Evolutionary conservation across 2,797 vertebrate species (phyloP), one percentile per base, ranked within the genome.

Genomic region (Bryconaethiops microstoma): DNA sequence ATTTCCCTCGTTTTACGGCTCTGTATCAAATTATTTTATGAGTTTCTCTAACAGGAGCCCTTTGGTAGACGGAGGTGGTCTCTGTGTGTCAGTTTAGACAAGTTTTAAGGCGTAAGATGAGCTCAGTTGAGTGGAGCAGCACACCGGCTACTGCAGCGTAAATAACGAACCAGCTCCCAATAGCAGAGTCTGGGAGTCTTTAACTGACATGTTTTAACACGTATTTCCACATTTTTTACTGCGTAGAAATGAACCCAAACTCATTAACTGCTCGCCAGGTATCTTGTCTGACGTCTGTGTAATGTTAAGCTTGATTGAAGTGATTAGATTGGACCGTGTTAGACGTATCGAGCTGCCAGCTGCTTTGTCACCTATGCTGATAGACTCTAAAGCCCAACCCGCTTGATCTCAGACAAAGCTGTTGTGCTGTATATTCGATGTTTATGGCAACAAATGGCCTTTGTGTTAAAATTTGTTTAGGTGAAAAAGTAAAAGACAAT

Each of bases 311-410:
- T 5, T 40, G 25, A 14, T n/a, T 59, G 19, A 21, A 42, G n/a
- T 35, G 25, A 21, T n/a, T 42, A 40, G 14, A 42, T 12, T 35
- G 57, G 25, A 5, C 52, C 7, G 71, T 21, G 42, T 45, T 25
- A 14, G n/a, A 54, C 57, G 57, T 54, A 40, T 70, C 70, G 23
- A 40, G n/a, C 21, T 67, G n/a, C 70, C 69, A 79, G 69, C 25
- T 71, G 74, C 74, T 81, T 77, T 77, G 80, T 81, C 74, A 50
- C 57, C 74, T 76, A 40, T 62, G 57, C 40, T 63, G 40, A 63
- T 39, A 7, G 42, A 72, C 50, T 21, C 14, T 52, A 8, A 54
- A 55, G 69, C 50, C 69, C 52, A 54, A 0, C 69, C 23, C 68
- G 40, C 17, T 50, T 29, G 45, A 64, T 74, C 6, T n/a, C 50